Base-by-base conservation (phyloP, 1,140 invertebrate species). In the Sinella curviseta region DNA sequence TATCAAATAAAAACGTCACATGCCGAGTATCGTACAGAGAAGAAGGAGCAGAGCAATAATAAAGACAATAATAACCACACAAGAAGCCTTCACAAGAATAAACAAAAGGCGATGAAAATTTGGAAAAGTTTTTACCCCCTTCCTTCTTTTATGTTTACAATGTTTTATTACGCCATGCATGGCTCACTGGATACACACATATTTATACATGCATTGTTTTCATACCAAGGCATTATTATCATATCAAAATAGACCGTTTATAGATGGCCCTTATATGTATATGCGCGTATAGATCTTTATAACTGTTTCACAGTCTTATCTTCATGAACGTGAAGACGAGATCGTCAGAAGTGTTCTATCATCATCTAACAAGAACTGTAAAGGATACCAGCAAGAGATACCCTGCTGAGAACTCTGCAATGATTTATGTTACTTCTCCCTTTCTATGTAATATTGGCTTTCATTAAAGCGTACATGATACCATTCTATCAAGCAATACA, bases 61-160 rank as follows among this genome's bases (percentile, higher is more conserved):
- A 70, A 60, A 60, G 57, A 60, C 24, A 60, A 70, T 70, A 31
- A 70, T 70, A 70, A 33, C 65, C 65, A 70, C 65, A 70, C 65
- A 70, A 70, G 65, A 31, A 70, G 65, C 30, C 28, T 70, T 70
- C 31, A 70, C 30, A 70, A 33, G 65, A 70, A 33, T 70, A 70
- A 70, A 70, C 65, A 70, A 70, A 70, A 33, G 31, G 65, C 65
- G 65, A 70, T 70, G 65, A 70, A 70, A 60, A 70, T 70, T 70
- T n/a, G 26, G 65, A 70, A 70, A 70, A 33, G 3, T 70, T 33
- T 8, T 33, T 33, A 30, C 65, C 65, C 31, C 31, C 31, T 70
- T 33, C 24, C 24, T 65, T 30, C 65, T 70, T 70, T 70, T 70
- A 33, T 70, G 31, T 70, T 70, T 70, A 70, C 65, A 70, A 70